phyloP scores from a whole-genome alignment of 2,888 invertebrate species.

The Chrysopilus asiliformis region DNA sequence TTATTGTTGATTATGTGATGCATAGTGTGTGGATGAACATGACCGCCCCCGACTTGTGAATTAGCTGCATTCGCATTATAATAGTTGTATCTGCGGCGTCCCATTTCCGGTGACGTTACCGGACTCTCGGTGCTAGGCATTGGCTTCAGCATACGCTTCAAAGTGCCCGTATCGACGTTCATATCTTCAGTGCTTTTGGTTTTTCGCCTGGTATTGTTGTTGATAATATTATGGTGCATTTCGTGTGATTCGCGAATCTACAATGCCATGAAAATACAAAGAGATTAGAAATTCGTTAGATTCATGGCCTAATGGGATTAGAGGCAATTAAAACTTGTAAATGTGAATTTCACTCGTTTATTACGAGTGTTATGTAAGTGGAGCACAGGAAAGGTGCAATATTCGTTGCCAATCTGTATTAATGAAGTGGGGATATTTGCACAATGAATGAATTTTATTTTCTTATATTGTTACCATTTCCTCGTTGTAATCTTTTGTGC shows the following conservation, averaged over 20 bases:
- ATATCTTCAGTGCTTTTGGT: slow-evolving; percentile 88
- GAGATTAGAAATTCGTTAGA: too few species aligned
- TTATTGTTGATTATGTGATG: slow-evolving; percentile 46
- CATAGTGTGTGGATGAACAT: slow-evolving; percentile 42
- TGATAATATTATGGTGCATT: slow-evolving; percentile 55
- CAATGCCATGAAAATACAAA: slow-evolving; percentile 3
- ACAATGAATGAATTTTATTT: too few species aligned
- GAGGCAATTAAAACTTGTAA: too few species aligned
- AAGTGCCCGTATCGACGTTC: slow-evolving; percentile 54
- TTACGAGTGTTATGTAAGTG: background rate
- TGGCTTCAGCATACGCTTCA: slow-evolving; percentile 88
- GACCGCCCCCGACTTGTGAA: slow-evolving; percentile 40
- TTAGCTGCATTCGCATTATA: slow-evolving; percentile 38
- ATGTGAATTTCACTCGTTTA: too few species aligned
- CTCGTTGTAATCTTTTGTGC: slow-evolving; percentile 52
- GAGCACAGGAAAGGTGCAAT: too few species aligned
- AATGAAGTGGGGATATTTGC: too few species aligned
- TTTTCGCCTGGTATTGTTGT: slow-evolving; percentile 63
- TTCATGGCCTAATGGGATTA: too few species aligned
- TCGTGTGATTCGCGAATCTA: slow-evolving; percentile 54
- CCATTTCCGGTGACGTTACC: slow-evolving; percentile 84
- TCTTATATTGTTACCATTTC: too few species aligned
- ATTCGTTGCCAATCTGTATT: too few species aligned
- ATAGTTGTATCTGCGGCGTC: slow-evolving; percentile 61
- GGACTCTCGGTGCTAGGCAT: slow-evolving; percentile 84